Base-by-base conservation (phyloP, 1,140 invertebrate genomes). In the Eciton burchellii region DNA sequence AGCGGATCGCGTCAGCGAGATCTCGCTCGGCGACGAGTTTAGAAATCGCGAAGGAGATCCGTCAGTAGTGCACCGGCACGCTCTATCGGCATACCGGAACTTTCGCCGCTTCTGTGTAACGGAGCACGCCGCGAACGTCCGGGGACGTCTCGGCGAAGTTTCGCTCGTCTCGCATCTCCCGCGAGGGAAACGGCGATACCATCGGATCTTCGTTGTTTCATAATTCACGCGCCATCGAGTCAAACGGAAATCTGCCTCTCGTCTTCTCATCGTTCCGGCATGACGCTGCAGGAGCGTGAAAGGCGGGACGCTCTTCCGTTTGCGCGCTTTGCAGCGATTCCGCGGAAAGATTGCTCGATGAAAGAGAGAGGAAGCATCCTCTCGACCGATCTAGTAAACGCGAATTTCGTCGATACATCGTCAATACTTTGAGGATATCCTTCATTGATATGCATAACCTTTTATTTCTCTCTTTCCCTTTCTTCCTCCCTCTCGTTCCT, bases 221-320 rank as follows among this genome's bases (percentile, higher is more conserved):
- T 76, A 77, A 82, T 77, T 82, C 72, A 66, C 60, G 52, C 73
- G 45, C 41, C 60, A 47, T 82, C 72, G 43, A 45, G 59, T 77
- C 49, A 77, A 76, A 63, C 60, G 41, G 47, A 76, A 76, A 82
- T 76, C 57, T 81, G 56, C 56, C 29, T 74, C 29, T 45, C 45
- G 19, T 81, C 73, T 82, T 16, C 11, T 26, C n/a, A 14, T 59
- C 35, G 11, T 56, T 11, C 14, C 24, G 9, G 35, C 26, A 47
- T 3, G 3, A 19, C 2, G 29, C 47, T n/a, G 35, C 35, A 2
- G 6, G 6, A 3, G 35, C 35, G 6, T 35, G 35, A 6, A 2
- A 9, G n/a, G 19, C 54, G 54, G 19, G 8, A 56, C 8, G 54
- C 9, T 8, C 19, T 56, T 54, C 8, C n/a, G 52, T 56, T 56